These are phyloP conservation scores for Balaeniceps rex DNA, from an alignment of 2,113 vertebrate genomes.

Conservation along the genomic window DNA sequence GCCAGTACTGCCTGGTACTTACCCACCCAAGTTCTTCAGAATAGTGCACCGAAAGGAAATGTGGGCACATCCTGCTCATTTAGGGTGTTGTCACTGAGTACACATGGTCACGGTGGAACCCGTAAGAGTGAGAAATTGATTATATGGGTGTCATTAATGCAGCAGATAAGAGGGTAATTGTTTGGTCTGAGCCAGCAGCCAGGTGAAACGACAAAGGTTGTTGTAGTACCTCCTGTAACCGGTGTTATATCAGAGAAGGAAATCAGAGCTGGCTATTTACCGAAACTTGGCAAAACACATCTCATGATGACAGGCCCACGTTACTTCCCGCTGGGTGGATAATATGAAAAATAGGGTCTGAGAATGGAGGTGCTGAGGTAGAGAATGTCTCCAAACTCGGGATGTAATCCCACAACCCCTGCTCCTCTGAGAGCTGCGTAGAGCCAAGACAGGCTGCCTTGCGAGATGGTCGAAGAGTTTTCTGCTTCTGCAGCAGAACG, in stretches of 20 bases:
- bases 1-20: not conserved
- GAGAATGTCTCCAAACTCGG: not conserved
- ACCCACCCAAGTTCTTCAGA: fast-evolving
- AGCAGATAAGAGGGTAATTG: not conserved
- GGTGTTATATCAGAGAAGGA: not conserved
- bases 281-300: not conserved
- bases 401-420: not conserved
- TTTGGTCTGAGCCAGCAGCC: not conserved
- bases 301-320: fast-evolving
- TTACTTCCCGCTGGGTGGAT: not conserved
- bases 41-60: not conserved
- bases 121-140: not conserved
- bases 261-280: not conserved
- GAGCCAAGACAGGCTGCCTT: not conserved
- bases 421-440: not conserved
- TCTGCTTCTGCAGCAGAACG: not conserved
- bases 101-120: not conserved
- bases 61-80: not conserved
- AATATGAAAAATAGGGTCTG: not conserved
- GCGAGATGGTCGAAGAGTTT: fast-evolving
- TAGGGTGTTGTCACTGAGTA: not conserved
- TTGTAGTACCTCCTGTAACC: fast-evolving
- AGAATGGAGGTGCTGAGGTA: not conserved
- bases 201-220: not conserved
- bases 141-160: fast-evolving